These are phyloP conservation scores for Eulemur rubriventer DNA, from an alignment of 2,797 vertebrate genomes.

Conservation along the genomic window DNA sequence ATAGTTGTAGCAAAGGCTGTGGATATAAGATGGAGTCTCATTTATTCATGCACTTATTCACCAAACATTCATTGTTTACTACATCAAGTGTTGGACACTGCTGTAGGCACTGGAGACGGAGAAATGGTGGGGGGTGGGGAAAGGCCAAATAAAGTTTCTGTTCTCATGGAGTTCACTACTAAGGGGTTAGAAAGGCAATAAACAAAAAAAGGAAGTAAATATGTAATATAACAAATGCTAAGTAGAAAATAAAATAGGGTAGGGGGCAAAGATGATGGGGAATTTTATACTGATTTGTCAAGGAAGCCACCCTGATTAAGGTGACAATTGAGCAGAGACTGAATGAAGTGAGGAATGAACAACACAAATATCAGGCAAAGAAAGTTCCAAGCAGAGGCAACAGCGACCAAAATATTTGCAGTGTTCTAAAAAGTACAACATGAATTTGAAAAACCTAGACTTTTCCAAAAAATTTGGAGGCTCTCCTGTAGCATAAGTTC, in stretches of 20 bases:
- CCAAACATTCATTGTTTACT: not conserved
- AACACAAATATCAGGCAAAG: not conserved
- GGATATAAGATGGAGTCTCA: not conserved
- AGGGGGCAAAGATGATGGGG: not conserved
- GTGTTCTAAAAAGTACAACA: not conserved
- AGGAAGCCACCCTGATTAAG: not conserved
- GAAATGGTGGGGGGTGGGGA: fast-evolving
- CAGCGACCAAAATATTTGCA: not conserved
- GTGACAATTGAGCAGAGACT: not conserved
- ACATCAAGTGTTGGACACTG: not conserved
- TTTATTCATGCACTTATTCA: not conserved
- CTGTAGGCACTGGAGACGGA: not conserved
- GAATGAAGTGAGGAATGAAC: not conserved
- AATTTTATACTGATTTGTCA: not conserved
- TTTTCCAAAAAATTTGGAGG: not conserved
- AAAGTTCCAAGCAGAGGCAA: not conserved
- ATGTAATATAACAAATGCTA: not conserved
- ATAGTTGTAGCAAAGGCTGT: not conserved
- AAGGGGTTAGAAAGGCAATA: not conserved
- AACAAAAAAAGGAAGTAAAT: not conserved
- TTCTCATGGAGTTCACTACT: not conserved
- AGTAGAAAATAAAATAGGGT: not conserved
- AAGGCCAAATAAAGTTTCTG: not conserved
- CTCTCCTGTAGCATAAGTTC: not conserved
- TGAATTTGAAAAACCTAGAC: not conserved